Evolutionary conservation across 2,797 vertebrate genomes (phyloP).

Genomic region (Thaleichthys pacificus): DNA sequence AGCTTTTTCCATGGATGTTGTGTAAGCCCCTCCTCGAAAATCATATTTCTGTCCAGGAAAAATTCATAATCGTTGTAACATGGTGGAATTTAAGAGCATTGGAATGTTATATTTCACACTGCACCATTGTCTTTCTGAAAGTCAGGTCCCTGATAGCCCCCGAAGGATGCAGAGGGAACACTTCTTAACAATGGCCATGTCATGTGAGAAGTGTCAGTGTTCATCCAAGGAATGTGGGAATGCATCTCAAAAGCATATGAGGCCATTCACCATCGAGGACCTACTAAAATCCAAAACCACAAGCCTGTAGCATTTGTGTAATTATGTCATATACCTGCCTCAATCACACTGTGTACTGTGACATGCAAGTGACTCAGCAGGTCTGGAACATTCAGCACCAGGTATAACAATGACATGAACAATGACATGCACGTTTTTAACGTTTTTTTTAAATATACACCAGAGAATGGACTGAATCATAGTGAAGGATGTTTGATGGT

Average conservation of each 20-base stretch:
- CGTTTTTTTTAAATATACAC: too few relatives aligned
- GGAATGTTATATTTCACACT: constrained; percentile 46
- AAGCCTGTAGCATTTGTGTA: background rate
- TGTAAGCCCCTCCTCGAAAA: constrained; percentile 17
- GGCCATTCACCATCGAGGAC: constrained; percentile 24
- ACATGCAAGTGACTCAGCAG: constrained; percentile 9
- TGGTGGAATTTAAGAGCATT: constrained; percentile 16
- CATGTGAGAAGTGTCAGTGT: constrained; percentile 50
- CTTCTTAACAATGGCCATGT: constrained; percentile 43
- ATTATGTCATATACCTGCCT: constrained; percentile 3
- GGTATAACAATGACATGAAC: constrained; percentile 2
- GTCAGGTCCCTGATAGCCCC: constrained; percentile 17
- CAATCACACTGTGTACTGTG: background rate
- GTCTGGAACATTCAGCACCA: background rate
- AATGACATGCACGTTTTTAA: too few relatives aligned
- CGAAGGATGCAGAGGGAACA: constrained; percentile 27
- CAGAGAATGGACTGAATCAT: too few relatives aligned
- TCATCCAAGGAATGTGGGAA: constrained; percentile 47
- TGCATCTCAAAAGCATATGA: constrained; percentile 35
- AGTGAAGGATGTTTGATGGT: background rate
- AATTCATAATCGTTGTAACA: constrained; percentile 25
- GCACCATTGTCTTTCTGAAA: constrained; percentile 47
- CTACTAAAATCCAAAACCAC: constrained; percentile 3
- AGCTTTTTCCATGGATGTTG: background rate
- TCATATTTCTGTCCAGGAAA: constrained; percentile 37